Base-by-base conservation (phyloP, 1,140 invertebrate genomes). In the Brachionus rotundiformis region DNA sequence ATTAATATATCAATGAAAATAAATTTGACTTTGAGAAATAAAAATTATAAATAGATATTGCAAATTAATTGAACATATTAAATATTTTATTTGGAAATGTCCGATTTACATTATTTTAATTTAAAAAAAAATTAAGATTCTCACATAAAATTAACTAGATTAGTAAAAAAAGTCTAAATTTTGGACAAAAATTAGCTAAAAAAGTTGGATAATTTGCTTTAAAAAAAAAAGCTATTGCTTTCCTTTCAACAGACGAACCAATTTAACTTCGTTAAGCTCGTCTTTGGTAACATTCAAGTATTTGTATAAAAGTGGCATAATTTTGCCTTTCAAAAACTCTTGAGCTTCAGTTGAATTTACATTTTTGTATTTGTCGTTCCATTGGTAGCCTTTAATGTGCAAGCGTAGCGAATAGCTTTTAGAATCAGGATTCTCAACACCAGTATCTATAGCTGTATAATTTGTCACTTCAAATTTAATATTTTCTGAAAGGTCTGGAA, bases 341-440 rank as follows among this genome's bases (percentile, higher is more conserved):
- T 73, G 68, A 25, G 68, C 68, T 25, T 73, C 68, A 73, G 68
- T 73, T 44, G 68, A 73, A 73, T 73, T 73, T 1, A 73, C 68
- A 73, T 73, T 73, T 29, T 73, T 41, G 19, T 73, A 73, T 44
- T 44, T 73, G 25, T 73, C 68, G 27, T 73, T 73, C 68, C 68
- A 73, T 73, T 73, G 68, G 27, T 73, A 73, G 41, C 68, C 68
- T 73, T 73, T 73, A 27, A 73, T 73, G 68, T 73, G 68, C 41
- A 73, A 44, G 11, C 68, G 33, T 44, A 73, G 25, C 8, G 68
- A 73, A 27, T 73, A 73, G 41, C 68, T 73, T 73, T 73, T 73
- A 16, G 68, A 25, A 7, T 73, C 68, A 10, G 36, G 19, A 23
- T 11, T 44, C 3, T 73, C 41, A 39, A 23, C 6, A 25, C 36